Conservation (phyloP, 2,888 invertebrate genomes). For the Notocelia uddmanniana region DNA sequence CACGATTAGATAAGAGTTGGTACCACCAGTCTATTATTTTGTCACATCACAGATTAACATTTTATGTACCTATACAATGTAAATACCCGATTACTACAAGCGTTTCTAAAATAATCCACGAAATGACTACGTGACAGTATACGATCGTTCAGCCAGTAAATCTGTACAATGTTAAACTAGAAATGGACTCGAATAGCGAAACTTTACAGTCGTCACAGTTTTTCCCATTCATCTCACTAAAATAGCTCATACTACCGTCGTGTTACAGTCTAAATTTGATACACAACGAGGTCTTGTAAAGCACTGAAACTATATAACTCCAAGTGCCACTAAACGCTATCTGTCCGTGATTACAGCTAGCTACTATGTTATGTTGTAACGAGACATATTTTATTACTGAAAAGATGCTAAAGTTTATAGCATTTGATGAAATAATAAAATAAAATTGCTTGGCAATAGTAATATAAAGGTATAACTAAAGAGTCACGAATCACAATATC, state of each 20-base stretch:
- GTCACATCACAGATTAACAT: no score
- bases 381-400: constrained; percentile 31
- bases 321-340: constrained; percentile 27
- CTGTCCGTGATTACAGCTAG: constrained; percentile 22
- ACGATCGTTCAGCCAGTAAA: background rate
- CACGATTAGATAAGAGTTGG: no score
- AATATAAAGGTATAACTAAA: no score
- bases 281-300: constrained; percentile 15
- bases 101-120: background rate
- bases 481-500: no score
- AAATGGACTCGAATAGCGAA: constrained; percentile 9
- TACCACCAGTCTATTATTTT: no score
- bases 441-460: no score
- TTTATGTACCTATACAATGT: no score
- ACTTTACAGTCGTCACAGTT: constrained; percentile 5
- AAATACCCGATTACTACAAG: background rate
- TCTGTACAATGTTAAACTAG: constrained; percentile 15
- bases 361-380: constrained; percentile 20
- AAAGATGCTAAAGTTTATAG: constrained; percentile 19
- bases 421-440: background rate
- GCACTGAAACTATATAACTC: constrained; percentile 7
- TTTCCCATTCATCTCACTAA: background rate
- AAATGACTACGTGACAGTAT: background rate
- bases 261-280: constrained; percentile 6
- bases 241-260: background rate